Conservation (phyloP, 1,140 invertebrate species). For the Tetramorium parvispinum region DNA sequence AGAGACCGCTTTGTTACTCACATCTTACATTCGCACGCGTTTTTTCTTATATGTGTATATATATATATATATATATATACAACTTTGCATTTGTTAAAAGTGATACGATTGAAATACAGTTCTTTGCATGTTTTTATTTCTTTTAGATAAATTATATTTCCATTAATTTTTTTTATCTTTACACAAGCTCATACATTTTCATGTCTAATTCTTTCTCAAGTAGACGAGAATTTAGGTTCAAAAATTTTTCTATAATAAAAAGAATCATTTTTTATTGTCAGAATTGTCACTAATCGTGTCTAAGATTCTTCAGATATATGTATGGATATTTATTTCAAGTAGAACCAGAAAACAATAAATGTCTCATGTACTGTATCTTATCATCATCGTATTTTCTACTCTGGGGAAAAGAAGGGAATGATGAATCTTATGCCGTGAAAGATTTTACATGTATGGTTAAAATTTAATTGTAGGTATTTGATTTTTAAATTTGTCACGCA, state of each 20-base stretch:
- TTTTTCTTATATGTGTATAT: too few species aligned
- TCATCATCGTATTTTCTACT: neutral
- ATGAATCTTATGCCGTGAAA: neutral
- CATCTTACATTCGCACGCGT: conserved; percentile 1
- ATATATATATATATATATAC: too few species aligned
- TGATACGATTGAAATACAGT: conserved; percentile 26
- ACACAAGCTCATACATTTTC: neutral
- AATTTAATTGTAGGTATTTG: neutral
- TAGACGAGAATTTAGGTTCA: too few species aligned
- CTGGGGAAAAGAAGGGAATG: neutral
- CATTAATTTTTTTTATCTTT: conserved; percentile 5
- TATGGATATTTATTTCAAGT: neutral
- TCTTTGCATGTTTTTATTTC: conserved; percentile 43
- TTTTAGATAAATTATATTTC: conserved; percentile 23
- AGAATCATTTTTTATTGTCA: neutral
- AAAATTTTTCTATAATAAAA: neutral
- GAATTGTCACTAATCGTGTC: neutral
- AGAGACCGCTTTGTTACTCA: neutral
- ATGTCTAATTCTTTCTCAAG: too few species aligned
- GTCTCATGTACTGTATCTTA: neutral
- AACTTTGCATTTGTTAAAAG: conserved; percentile 10
- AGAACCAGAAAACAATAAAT: neutral
- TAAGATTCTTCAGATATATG: neutral
- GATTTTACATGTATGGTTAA: neutral
- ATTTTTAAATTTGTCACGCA: neutral